Evolutionary conservation across 2,113 vertebrate species (phyloP), one percentile per base, ranked within the genome.

Genomic region (Motacilla tschutschensis): DNA sequence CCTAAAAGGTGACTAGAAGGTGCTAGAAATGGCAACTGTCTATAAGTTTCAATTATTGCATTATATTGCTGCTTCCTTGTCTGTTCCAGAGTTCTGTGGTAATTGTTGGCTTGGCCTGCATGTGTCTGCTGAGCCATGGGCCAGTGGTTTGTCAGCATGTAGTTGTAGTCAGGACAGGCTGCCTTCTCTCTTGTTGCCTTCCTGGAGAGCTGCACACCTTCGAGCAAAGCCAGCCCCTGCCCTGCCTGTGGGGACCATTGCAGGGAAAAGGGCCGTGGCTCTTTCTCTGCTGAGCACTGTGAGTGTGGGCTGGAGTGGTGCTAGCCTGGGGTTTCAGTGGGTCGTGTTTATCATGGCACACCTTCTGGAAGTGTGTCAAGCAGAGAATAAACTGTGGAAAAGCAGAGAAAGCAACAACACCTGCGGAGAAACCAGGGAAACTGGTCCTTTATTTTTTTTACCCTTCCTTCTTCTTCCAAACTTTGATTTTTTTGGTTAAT

Each of bases 141-240:
- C 35, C 53, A 8, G 31, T 24, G 63, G 25, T 64, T 78, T n/a
- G 20, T 41, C 22, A 31, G 25, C 10, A 11, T 2, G 29, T 11
- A 7, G 24, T 1, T 47, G 21, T 6, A 5, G 21, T 25, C 6
- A 15, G 64, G 41, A 9, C 3, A 1, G 29, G 6, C 2, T 33
- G 3, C 11, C 22, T 24, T 63, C 24, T 47, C 5, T 43, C 44
- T 10, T 22, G 9, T 17, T 60, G 54, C 6, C 46, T 41, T 77
- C 65, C 65, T 53, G 51, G 25, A 62, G 55, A 67, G 40, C 79
- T 84, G 72, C n/a, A 16, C 26, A 4, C 0, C 0, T 46, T 36
- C 0, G 1, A 29, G 35, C n/a, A 55, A 21, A 60, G 22, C 3
- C 38, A 38, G 20, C 41, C 46, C 51, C 29, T 53, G 18, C 9